Base-by-base conservation (phyloP, 1,140 invertebrate species). In the Euschistus heros region DNA sequence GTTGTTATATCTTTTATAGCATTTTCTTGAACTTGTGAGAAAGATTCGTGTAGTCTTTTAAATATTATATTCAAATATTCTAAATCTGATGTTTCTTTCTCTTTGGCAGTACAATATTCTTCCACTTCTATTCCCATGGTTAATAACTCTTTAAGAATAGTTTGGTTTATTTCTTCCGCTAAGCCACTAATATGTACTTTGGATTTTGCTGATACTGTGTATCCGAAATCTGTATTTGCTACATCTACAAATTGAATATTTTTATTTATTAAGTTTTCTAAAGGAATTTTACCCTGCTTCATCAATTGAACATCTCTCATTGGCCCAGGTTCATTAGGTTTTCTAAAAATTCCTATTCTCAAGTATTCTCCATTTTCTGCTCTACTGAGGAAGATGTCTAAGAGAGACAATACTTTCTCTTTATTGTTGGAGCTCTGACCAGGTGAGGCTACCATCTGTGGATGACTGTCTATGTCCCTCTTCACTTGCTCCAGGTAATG, bases 201-300 rank as follows among this genome's bases (percentile, higher is more conserved):
- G 1, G 68, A 68, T 20, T 68, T 47, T 17, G 64, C 54, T 14
- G 64, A 64, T 13, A 69, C 15, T 17, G 64, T 52, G 64, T 68
- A 69, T 1, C 67, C 67, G 20, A 68, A 63, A 59, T 69, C 65
- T 26, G 26, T 44, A 13, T 47, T n/a, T 59, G 18, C 20, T 52
- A 17, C 4, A 2, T 26, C 7, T 24, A 26, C 17, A 62, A 24
- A 57, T 17, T 27, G 18, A 17, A 26, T 24, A 57, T 57, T 22
- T 10, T 57, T 57, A 17, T 24, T 22, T 8, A 57, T 57, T 10
- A 57, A 8, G 24, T 26, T 57, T 26, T 57, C 24, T 24, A 57
- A 57, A 10, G 18, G 14, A 17, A 24, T 26, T 26, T 57, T 57
- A 10, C 54, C 54, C 10, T 22, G 4, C 15, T 26, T 20, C 15